Conservation (phyloP, 92 coral and sea anemone species). For the Porites lobata region DNA sequence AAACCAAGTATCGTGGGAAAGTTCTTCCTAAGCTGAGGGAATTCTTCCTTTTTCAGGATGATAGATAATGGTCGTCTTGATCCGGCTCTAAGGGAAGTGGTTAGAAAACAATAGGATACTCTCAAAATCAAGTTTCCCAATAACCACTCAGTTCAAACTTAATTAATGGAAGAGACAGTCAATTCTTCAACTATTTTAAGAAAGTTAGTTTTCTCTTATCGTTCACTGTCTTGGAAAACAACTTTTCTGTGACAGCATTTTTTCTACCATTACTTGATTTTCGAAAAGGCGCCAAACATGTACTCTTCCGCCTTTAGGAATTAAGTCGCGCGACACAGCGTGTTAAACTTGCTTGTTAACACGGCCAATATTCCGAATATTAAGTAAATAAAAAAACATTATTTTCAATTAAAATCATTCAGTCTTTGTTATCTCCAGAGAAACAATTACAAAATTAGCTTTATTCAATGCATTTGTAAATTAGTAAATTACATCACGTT, state of each 20-base stretch:
- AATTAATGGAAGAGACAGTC: not conserved
- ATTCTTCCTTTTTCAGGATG: not conserved
- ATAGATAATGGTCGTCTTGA: constrained; percentile 10
- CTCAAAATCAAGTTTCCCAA: not conserved
- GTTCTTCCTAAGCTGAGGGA: not conserved
- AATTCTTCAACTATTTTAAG: not conserved
- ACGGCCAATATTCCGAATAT: not conserved
- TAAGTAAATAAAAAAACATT: not conserved
- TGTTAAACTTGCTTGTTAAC: not conserved
- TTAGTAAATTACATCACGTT: no score
- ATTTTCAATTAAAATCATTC: not conserved
- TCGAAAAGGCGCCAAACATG: not conserved
- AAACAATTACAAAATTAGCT: not conserved
- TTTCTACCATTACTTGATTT: no score
- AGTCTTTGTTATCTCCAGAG: not conserved
- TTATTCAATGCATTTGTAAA: not conserved
- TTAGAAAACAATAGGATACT: not conserved
- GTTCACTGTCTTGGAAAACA: no score
- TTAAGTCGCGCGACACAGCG: not conserved
- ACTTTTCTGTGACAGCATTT: no score
- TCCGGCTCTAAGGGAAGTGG: not conserved
- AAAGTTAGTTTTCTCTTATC: no score
- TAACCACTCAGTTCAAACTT: not conserved
- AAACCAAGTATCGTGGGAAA: not conserved
- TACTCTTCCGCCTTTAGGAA: not conserved